Conservation (phyloP, 1,140 invertebrate species). For the Leptopilina clavipes region DNA sequence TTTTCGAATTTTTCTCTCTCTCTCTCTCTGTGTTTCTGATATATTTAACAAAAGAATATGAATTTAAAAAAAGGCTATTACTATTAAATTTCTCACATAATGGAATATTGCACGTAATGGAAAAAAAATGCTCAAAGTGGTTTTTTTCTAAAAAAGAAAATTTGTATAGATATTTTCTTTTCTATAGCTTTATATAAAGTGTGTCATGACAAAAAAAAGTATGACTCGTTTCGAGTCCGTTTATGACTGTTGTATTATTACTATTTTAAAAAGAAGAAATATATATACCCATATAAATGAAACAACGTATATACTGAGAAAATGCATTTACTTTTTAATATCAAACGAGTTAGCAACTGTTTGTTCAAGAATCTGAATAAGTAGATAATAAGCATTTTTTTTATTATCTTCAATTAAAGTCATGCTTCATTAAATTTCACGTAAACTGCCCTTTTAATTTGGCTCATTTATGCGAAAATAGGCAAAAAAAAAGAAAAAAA, state of each 20-base stretch:
- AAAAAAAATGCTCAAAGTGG: background rate
- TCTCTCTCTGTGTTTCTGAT: too few species aligned
- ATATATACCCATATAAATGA: background rate
- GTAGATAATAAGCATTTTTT: too few species aligned
- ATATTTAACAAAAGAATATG: too few species aligned
- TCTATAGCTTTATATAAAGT: background rate
- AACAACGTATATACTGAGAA: background rate
- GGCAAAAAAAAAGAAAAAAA: too few species aligned
- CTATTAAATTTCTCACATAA: background rate
- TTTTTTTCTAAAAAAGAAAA: background rate
- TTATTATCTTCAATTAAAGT: too few species aligned
- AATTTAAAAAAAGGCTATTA: background rate
- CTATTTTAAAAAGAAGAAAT: conserved; percentile 16
- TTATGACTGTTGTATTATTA: background rate
- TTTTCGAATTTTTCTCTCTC: too few species aligned
- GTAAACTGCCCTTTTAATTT: too few species aligned
- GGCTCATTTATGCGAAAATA: too few species aligned
- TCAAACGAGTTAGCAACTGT: too few species aligned
- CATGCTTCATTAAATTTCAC: too few species aligned
- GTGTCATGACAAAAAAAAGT: conserved; percentile 8
- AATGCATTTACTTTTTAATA: background rate
- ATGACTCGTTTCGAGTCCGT: conserved; percentile 1
- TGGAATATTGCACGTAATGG: background rate
- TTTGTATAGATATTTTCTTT: background rate
- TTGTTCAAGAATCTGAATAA: background rate